Evolutionary conservation across 1,140 invertebrate species (phyloP).

Genomic region (Drosophila sproati): DNA sequence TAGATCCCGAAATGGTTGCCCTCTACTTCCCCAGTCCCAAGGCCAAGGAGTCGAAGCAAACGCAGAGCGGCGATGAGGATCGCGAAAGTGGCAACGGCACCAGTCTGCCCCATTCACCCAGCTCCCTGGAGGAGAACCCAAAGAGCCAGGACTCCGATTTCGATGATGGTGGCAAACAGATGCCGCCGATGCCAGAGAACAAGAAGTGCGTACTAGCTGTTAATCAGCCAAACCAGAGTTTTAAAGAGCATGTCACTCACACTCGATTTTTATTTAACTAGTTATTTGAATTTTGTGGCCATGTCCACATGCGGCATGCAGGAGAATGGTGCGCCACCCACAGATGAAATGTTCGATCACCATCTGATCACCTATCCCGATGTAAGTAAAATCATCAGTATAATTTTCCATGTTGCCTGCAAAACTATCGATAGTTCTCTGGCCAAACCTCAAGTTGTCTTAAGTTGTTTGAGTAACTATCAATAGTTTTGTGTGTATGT

Average conservation of each 20-base stretch:
- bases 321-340: constrained; percentile 86
- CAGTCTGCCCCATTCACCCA: constrained; percentile 96
- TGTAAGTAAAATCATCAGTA: constrained; percentile 59
- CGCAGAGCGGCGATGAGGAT: constrained; percentile 91
- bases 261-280: constrained; percentile 52
- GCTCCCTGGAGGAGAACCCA: constrained; percentile 90
- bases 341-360: constrained; percentile 90
- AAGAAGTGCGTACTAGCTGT: constrained; percentile 84
- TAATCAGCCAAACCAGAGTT: neutral
- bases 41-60: constrained; percentile 41
- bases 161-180: constrained; percentile 89
- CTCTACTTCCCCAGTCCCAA: constrained; percentile 92
- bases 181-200: constrained; percentile 85
- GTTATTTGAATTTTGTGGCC: constrained; percentile 87
- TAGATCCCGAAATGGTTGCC: constrained; percentile 95
- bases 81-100: constrained; percentile 97
- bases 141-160: constrained; percentile 92
- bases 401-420: constrained; percentile 4
- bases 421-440: constrained; percentile 11
- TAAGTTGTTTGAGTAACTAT: neutral
- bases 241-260: neutral
- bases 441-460: neutral
- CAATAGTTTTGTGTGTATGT: constrained; percentile 35
- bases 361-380: constrained; percentile 87
- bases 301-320: constrained; percentile 93